A percentile compares a stretch with the other conserved stretches of the same genome.
Evolutionary conservation across 2,113 vertebrate genomes (phyloP).

Genomic region (Xyrauchen texanus): DNA sequence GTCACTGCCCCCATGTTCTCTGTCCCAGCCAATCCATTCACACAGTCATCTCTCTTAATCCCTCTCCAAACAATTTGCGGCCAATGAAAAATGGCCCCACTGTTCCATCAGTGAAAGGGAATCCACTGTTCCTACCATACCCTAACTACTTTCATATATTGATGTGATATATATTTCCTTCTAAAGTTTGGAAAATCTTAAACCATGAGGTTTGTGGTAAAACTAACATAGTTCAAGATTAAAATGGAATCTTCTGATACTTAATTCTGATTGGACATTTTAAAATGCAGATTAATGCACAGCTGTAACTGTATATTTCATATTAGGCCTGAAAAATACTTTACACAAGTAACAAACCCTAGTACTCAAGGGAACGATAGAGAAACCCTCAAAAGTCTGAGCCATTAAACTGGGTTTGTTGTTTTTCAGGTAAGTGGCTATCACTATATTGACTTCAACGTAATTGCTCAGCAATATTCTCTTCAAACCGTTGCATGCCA

Average conservation of each 20-base stretch:
- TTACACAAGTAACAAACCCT: no score
- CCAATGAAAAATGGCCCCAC: slow-evolving; percentile 62
- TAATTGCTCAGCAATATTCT: no score
- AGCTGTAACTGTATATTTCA: no score
- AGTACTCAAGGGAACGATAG: no score
- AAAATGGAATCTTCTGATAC: not conserved
- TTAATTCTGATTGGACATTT: no score
- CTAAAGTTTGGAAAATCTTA: not conserved
- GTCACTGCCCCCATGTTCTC: slow-evolving; percentile 67
- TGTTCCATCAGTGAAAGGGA: slow-evolving; percentile 64
- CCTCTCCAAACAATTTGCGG: slow-evolving; percentile 66
- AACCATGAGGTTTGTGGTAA: not conserved
- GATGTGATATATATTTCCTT: not conserved
- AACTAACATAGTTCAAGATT: not conserved
- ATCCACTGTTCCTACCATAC: slow-evolving; percentile 43
- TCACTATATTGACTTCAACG: no score
- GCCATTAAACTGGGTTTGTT: no score
- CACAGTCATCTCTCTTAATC: slow-evolving; percentile 57
- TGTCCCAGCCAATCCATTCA: slow-evolving; percentile 62
- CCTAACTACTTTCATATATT: slow-evolving; percentile 17
- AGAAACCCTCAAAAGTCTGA: no score
- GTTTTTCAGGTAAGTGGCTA: no score
- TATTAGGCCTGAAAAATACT: no score
- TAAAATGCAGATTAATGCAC: no score
- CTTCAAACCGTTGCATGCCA: no score